Conservation (phyloP, 2,797 vertebrate genomes). For the Astyanax mexicanus region DNA sequence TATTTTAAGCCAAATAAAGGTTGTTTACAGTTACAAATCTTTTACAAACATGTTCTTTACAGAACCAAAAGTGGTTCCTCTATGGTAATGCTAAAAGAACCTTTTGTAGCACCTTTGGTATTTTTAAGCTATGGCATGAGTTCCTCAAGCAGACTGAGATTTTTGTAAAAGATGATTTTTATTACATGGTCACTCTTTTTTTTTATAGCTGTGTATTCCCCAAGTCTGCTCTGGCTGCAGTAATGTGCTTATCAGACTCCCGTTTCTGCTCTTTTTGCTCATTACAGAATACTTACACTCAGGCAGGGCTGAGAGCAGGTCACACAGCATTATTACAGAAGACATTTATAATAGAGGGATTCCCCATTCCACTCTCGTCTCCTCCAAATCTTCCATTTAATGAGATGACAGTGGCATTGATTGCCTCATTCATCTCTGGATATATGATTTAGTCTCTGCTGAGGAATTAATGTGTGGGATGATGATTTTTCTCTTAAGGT, state of each 20-base stretch:
- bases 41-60: no score
- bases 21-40: no score
- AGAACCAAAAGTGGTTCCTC: no score
- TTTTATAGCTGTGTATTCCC: not conserved
- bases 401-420: conserved; percentile 51
- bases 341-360: conserved; percentile 33
- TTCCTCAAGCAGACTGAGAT: no score
- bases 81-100: no score
- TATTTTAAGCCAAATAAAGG: no score
- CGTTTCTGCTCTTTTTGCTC: not conserved
- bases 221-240: not conserved
- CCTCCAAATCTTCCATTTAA: conserved; percentile 33
- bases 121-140: not conserved
- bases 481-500: not conserved
- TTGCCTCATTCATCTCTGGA: conserved; percentile 49
- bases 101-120: not conserved
- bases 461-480: conserved; percentile 24
- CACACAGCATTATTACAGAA: conserved; percentile 30
- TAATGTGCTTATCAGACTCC: conserved; percentile 7
- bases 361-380: conserved; percentile 26
- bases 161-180: not conserved
- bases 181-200: not conserved
- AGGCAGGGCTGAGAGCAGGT: conserved; percentile 1
- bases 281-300: conserved; percentile 28
- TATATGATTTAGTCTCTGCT: conserved; percentile 28